These are phyloP conservation scores for Lacerta agilis DNA, from an alignment of 2,797 vertebrate genomes.

Conservation along the genomic window DNA sequence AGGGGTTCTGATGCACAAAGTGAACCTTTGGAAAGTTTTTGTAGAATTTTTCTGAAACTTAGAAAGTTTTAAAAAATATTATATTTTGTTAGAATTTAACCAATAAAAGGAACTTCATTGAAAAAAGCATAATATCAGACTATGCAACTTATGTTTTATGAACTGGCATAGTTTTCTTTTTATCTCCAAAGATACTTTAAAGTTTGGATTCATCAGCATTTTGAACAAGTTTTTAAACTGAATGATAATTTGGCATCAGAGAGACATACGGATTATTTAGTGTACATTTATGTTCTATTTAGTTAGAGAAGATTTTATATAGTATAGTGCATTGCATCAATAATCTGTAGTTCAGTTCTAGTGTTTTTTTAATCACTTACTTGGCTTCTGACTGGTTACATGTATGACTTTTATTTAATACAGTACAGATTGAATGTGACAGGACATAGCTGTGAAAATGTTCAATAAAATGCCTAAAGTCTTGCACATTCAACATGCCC, in stretches of 20 bases:
- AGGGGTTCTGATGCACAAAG: no score
- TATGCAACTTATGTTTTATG: constrained; percentile 17
- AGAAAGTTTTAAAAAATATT: no score
- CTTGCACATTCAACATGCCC: constrained; percentile 10
- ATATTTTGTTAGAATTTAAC: no score
- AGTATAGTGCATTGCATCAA: not conserved
- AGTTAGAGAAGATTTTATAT: constrained; percentile 5
- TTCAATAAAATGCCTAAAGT: constrained; percentile 7
- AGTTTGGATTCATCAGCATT: constrained; percentile 34
- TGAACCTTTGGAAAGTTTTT: no score
- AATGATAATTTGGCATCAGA: constrained; percentile 23
- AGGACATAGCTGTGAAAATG: constrained; percentile 1
- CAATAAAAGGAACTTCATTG: no score
- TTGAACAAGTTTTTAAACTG: constrained; percentile 14
- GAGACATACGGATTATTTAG: constrained; percentile 14
- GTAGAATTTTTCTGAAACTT: no score
- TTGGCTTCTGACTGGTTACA: constrained; percentile 10
- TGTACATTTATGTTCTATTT: constrained; percentile 16
- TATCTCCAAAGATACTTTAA: constrained; percentile 16
- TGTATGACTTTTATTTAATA: constrained; percentile 7
- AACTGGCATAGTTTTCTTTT: constrained; percentile 28
- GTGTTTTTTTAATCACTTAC: constrained; percentile 5
- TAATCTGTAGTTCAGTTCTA: constrained; percentile 28
- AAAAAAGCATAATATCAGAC: not conserved
- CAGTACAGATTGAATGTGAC: constrained; percentile 15